phyloP scores from a whole-genome alignment of 2,797 vertebrate species.

The Myioborus melanocephalus region DNA sequence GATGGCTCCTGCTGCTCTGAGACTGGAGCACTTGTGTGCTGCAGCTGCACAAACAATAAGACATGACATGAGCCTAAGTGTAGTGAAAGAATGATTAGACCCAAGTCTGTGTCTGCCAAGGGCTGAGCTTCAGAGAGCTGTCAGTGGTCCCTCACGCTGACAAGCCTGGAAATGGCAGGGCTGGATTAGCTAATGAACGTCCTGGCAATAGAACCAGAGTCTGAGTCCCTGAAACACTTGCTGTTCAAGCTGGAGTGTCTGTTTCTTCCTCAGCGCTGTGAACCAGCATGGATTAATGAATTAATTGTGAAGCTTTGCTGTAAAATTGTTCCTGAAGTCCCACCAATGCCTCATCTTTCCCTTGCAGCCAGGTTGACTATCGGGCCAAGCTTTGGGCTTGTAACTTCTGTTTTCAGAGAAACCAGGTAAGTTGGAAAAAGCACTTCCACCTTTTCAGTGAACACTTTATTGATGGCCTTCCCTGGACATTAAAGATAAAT shows the following conservation, averaged over 20 bases:
- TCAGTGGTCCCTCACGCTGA: not conserved
- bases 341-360: not conserved
- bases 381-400: slow-evolving; percentile 97
- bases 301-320: not conserved
- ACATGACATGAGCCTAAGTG: not conserved
- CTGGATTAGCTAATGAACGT: not conserved
- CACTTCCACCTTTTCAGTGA: not conserved
- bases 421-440: slow-evolving; percentile 82
- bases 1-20: not conserved
- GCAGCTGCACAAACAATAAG: slow-evolving; percentile 4
- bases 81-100: not conserved
- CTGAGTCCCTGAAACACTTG: not conserved
- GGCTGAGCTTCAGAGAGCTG: not conserved
- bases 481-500: not conserved
- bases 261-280: not conserved
- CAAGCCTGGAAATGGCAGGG: not conserved
- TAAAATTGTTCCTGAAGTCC: not conserved
- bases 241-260: not conserved
- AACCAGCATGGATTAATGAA: not conserved
- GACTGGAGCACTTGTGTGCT: not conserved
- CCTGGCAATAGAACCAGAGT: not conserved
- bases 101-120: not conserved
- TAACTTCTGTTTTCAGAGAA: slow-evolving; percentile 98
- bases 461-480: not conserved
- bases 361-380: slow-evolving; percentile 92